Evolutionary conservation across 2,797 vertebrate species (phyloP).

Genomic region (Aulostomus chinensis): DNA sequence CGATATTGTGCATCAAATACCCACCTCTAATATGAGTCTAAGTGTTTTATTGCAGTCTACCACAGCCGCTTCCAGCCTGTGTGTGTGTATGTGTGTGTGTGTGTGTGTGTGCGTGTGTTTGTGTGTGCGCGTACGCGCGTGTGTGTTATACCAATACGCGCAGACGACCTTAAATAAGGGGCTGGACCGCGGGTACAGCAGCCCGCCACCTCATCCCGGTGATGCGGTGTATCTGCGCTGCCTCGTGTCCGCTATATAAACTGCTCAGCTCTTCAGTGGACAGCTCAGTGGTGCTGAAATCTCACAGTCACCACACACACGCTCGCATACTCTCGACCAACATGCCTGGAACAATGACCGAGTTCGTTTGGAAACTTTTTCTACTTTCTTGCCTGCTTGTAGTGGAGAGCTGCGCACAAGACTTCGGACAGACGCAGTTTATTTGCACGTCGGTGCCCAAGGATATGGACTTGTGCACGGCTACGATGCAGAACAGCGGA

Average conservation of each 20-base stretch:
- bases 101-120: too few relatives aligned
- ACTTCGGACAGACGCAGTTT: conserved; percentile 92
- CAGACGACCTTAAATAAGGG: conserved; percentile 73
- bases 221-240: conserved; percentile 77
- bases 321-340: neutral
- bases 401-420: conserved; percentile 78
- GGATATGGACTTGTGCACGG: conserved; percentile 94
- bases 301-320: conserved; percentile 2
- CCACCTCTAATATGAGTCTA: too few relatives aligned
- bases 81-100: too few relatives aligned
- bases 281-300: conserved; percentile 80
- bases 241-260: conserved; percentile 83
- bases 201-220: conserved; percentile 77
- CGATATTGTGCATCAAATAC: too few relatives aligned
- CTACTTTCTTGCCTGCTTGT: conserved; percentile 77
- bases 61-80: too few relatives aligned
- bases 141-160: neutral
- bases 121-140: neutral
- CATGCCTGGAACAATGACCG: conserved; percentile 64
- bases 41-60: too few relatives aligned
- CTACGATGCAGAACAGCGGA: conserved; percentile 88
- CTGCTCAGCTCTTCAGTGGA: conserved; percentile 77
- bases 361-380: conserved; percentile 80
- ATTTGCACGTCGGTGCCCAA: conserved; percentile 96
- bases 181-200: conserved; percentile 63